These are phyloP conservation scores for Oscheius onirici DNA, from an alignment of 2,888 invertebrate genomes.

Conservation along the genomic window DNA sequence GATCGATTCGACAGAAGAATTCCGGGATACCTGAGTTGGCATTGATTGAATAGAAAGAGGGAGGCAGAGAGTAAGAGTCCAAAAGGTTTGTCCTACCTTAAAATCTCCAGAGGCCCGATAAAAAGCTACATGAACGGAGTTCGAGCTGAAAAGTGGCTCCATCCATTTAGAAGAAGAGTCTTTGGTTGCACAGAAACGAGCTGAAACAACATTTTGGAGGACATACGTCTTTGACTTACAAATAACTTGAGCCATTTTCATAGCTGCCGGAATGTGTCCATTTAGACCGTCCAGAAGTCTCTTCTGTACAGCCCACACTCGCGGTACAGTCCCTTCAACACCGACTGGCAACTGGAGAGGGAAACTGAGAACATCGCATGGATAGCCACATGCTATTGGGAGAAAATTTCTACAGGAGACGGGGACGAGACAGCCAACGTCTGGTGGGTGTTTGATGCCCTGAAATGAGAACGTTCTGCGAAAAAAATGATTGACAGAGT, in stretches of 20 bases:
- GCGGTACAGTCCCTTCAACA: constrained; percentile 76
- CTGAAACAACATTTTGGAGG: constrained; percentile 16
- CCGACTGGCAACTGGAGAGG: constrained; percentile 74
- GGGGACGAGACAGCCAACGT: constrained; percentile 41
- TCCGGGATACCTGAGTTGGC: background rate
- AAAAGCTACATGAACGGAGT: constrained; percentile 39
- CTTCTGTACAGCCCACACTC: constrained; percentile 76
- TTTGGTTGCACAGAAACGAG: constrained; percentile 10
- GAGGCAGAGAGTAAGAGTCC: too few species aligned
- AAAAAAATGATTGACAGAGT: background rate
- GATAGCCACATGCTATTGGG: constrained; percentile 16
- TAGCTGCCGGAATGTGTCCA: constrained; percentile 28
- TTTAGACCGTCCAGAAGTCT: constrained; percentile 72
- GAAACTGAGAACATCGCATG: constrained; percentile 64
- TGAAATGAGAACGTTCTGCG: constrained; percentile 15
- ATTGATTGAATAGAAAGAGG: background rate
- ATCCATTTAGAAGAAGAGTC: constrained; percentile 4
- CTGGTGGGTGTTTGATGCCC: constrained; percentile 49
- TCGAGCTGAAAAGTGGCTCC: constrained; percentile 13
- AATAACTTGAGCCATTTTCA: constrained; percentile 16
- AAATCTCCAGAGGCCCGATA: constrained; percentile 25
- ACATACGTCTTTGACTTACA: constrained; percentile 4
- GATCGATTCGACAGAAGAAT: constrained; percentile 14
- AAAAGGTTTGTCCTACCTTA: background rate
- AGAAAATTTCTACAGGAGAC: constrained; percentile 35